A percentile compares a stretch with the other conserved stretches of the same genome.
Conservation (phyloP, 2,113 vertebrate genomes). For the Ancistrus triradiatus region DNA sequence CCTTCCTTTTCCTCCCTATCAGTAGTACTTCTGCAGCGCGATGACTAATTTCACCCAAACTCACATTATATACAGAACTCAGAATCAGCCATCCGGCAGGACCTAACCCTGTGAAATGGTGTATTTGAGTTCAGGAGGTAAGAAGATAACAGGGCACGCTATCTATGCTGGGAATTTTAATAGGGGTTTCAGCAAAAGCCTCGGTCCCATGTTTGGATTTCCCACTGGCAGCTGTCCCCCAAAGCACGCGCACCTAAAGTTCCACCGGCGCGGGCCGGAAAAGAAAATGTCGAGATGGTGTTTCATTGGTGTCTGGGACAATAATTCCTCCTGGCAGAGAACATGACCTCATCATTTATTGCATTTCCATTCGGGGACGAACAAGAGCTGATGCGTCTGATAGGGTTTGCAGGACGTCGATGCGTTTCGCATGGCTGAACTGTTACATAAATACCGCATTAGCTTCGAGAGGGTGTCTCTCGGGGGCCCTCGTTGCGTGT, state of each 20-base stretch:
- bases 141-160: slow-evolving; percentile 13
- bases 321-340: slow-evolving; percentile 15
- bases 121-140: no score
- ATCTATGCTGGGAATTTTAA: slow-evolving; percentile 24
- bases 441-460: slow-evolving; percentile 51
- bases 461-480: neutral
- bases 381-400: neutral
- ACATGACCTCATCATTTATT: slow-evolving; percentile 1
- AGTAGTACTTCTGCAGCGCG: no score
- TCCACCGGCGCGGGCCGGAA: neutral
- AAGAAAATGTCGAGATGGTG: neutral
- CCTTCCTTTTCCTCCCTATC: no score
- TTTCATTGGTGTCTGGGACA: slow-evolving; percentile 3
- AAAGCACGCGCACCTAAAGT: neutral
- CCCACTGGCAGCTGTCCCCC: slow-evolving; percentile 31
- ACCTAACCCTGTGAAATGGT: no score
- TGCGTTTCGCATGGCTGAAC: neutral
- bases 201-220: no score
- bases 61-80: no score
- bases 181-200: no score
- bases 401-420: slow-evolving; percentile 1
- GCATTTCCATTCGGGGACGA: neutral
- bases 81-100: no score
- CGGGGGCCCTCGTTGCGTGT: slow-evolving; percentile 11
- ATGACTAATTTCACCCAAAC: no score